These are phyloP conservation scores for Crotalus helleri DNA, from an alignment of 2,113 vertebrate species.

Conservation along the genomic window DNA sequence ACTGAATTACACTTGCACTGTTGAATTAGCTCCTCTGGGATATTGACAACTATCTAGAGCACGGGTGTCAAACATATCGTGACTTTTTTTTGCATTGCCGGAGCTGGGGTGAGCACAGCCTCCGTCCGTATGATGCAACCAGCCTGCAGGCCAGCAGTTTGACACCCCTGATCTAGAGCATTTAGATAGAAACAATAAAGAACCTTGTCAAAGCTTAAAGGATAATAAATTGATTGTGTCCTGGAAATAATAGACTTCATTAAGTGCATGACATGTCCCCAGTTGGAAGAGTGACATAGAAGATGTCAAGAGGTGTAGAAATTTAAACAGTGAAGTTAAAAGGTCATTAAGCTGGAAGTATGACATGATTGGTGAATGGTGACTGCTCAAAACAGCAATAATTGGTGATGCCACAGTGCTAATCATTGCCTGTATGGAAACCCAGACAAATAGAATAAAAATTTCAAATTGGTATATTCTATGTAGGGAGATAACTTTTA, in stretches of 20 bases:
- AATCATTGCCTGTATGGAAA: background rate
- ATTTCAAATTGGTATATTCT: background rate
- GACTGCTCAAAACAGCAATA: background rate
- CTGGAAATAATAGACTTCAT: background rate
- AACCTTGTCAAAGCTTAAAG: background rate
- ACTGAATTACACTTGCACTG: background rate
- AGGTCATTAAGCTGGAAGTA: background rate
- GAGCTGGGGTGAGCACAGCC: no score
- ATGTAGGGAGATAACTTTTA: background rate
- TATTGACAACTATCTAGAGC: background rate
- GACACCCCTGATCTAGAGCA: no score
- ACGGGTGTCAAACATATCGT: no score
- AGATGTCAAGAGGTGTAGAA: background rate
- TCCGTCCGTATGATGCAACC: no score
- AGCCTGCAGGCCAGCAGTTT: no score
- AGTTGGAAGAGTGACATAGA: background rate
- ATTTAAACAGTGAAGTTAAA: background rate
- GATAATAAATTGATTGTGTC: background rate
- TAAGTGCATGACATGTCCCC: background rate
- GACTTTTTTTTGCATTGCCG: no score
- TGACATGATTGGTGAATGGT: background rate
- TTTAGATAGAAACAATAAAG: constrained; percentile 2
- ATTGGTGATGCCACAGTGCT: background rate
- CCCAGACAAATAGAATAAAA: background rate
- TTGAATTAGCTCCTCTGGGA: background rate